A percentile compares a stretch with the other conserved stretches of the same genome.
Conservation (phyloP, 2,113 vertebrate species). For the Stigmatopora nigra region DNA sequence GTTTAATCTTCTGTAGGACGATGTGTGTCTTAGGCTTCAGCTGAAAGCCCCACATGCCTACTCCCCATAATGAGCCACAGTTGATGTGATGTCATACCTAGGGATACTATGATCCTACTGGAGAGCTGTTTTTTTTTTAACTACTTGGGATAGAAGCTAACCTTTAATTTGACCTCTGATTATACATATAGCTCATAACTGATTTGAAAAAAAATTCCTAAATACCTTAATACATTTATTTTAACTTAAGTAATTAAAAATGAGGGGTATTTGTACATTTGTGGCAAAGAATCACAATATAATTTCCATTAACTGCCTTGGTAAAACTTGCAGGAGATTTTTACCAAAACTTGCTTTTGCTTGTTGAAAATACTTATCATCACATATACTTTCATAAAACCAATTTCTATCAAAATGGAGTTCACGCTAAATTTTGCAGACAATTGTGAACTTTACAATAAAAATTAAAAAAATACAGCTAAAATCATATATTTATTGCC, state of each 20-base stretch:
- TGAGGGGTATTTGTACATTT: neutral
- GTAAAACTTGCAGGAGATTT: neutral
- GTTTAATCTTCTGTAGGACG: too few relatives aligned
- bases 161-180: too few relatives aligned
- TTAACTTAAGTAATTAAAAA: neutral
- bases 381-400: neutral
- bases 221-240: too few relatives aligned
- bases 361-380: neutral
- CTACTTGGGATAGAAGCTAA: too few relatives aligned
- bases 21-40: neutral
- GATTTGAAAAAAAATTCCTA: neutral
- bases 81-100: too few relatives aligned
- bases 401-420: neutral
- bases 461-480: too few relatives aligned
- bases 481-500: too few relatives aligned
- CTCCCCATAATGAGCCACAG: neutral
- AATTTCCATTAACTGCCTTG: neutral
- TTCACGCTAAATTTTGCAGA: neutral
- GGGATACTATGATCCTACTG: too few relatives aligned
- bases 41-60: neutral
- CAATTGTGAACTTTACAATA: neutral
- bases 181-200: too few relatives aligned
- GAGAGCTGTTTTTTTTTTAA: too few relatives aligned
- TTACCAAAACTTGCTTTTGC: too few relatives aligned
- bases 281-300: neutral